Conservation (phyloP, 2,797 vertebrate genomes). For the Carcharodon carcharias region DNA sequence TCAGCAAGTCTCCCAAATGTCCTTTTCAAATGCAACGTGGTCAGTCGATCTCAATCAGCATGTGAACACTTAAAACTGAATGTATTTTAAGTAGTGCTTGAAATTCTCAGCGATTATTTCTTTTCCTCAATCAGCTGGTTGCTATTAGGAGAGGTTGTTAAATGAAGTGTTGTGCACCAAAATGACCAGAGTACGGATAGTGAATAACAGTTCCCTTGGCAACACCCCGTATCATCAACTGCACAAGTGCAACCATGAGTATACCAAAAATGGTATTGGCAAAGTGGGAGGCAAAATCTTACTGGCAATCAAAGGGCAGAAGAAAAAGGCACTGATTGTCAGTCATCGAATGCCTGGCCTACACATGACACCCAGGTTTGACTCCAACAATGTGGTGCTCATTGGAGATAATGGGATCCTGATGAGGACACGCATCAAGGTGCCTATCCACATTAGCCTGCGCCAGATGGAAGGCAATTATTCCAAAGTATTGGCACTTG, state of each 20-base stretch:
- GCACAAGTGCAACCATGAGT: conserved; percentile 88
- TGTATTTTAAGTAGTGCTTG: background rate
- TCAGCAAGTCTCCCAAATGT: background rate
- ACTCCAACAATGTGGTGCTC: conserved; percentile 95
- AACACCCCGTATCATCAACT: conserved; percentile 79
- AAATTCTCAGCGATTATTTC: background rate
- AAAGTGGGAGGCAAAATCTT: conserved; percentile 88
- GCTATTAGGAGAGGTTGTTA: background rate
- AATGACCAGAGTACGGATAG: conserved; percentile 82
- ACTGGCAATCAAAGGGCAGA: conserved; percentile 91
- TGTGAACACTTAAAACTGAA: background rate
- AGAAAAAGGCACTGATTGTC: conserved; percentile 89
- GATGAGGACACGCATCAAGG: conserved; percentile 83
- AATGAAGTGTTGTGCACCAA: background rate
- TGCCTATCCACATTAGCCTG: conserved; percentile 72
- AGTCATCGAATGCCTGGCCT: conserved; percentile 88
- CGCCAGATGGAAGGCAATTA: conserved; percentile 73
- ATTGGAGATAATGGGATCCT: conserved; percentile 95
- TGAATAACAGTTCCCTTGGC: conserved; percentile 89
- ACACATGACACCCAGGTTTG: conserved; percentile 79
- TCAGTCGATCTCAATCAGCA: background rate
- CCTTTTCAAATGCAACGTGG: background rate
- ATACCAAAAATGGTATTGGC: conserved; percentile 82
- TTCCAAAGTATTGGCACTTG: conserved; percentile 89
- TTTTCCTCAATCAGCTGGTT: background rate